Percentiles rank a stretch among this genome's conserved stretches.
These are phyloP conservation scores for Dipodomys merriami DNA, from an alignment of 2,113 vertebrate species.

Conservation along the genomic window DNA sequence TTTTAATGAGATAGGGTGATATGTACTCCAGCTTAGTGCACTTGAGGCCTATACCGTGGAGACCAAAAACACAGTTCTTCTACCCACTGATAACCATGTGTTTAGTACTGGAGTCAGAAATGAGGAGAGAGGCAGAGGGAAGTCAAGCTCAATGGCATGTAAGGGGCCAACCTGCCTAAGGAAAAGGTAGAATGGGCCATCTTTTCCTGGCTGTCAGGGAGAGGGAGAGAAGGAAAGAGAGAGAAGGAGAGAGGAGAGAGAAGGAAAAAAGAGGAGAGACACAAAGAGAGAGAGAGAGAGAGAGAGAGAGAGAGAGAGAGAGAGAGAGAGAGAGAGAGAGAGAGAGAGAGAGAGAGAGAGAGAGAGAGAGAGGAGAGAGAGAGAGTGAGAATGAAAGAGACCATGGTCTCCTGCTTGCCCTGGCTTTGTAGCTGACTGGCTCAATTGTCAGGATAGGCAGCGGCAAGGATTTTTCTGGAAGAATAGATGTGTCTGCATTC, in stretches of 20 bases:
- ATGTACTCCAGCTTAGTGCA: no score
- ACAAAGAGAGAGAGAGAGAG: no score
- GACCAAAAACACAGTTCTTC: not conserved
- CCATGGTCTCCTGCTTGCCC: fast-evolving
- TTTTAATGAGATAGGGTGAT: not conserved
- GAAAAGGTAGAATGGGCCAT: not conserved
- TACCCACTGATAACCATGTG: not conserved
- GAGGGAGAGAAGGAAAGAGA: not conserved
- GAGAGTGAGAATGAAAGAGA: not conserved
- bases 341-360: no score
- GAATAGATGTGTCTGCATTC: not conserved
- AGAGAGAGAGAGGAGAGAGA: no score
- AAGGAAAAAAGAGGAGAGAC: no score
- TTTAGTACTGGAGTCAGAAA: not conserved
- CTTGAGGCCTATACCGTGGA: not conserved
- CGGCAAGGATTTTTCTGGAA: not conserved
- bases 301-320: no score
- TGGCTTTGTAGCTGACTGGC: not conserved
- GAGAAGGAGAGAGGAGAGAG: no score
- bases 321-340: no score
- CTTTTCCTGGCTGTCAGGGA: not conserved
- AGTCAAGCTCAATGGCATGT: not conserved
- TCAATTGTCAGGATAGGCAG: not conserved
- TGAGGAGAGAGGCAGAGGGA: not conserved
- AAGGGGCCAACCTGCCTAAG: not conserved